Percentiles rank a stretch among this genome's conserved stretches.
phyloP scores from a whole-genome alignment of 2,113 vertebrate genomes.

The Antigone vipio region DNA sequence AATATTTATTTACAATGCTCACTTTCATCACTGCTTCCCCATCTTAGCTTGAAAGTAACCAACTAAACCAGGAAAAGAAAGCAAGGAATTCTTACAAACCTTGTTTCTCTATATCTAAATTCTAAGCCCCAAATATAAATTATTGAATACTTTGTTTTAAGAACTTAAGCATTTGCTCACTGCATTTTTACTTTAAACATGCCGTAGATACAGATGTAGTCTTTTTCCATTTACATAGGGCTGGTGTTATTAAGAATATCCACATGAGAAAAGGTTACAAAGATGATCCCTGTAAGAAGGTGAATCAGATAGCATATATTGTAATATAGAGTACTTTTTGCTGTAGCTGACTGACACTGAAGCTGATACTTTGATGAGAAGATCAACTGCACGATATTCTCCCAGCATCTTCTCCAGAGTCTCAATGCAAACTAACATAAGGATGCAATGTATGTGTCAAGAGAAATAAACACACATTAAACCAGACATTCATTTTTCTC shows the following conservation, averaged over 20 bases:
- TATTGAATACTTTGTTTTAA: slow-evolving; percentile 9
- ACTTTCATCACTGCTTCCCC: slow-evolving; percentile 30
- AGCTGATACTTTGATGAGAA: slow-evolving; percentile 54
- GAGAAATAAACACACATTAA: slow-evolving; percentile 66
- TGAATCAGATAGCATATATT: slow-evolving; percentile 38
- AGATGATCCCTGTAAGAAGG: slow-evolving; percentile 37
- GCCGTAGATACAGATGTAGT: slow-evolving; percentile 5
- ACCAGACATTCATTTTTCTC: slow-evolving; percentile 40
- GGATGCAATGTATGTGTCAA: neutral
- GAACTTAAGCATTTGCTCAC: neutral
- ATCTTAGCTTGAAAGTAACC: slow-evolving; percentile 27
- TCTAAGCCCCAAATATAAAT: slow-evolving; percentile 41
- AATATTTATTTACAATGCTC: slow-evolving; percentile 59
- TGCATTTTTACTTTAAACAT: slow-evolving; percentile 17
- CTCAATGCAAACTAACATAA: slow-evolving; percentile 54
- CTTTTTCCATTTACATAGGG: slow-evolving; percentile 22
- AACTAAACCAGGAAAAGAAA: slow-evolving; percentile 50
- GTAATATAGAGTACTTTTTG: neutral
- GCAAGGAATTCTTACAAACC: slow-evolving; percentile 14
- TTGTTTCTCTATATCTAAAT: neutral
- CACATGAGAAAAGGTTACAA: slow-evolving; percentile 60
- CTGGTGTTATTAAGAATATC: slow-evolving; percentile 50
- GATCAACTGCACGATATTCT: slow-evolving; percentile 49
- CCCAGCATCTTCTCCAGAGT: slow-evolving; percentile 52
- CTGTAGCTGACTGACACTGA: slow-evolving; percentile 22